Evolutionary conservation across 2,888 invertebrate species (phyloP).

Genomic region (Drosophila paramelanica): DNA sequence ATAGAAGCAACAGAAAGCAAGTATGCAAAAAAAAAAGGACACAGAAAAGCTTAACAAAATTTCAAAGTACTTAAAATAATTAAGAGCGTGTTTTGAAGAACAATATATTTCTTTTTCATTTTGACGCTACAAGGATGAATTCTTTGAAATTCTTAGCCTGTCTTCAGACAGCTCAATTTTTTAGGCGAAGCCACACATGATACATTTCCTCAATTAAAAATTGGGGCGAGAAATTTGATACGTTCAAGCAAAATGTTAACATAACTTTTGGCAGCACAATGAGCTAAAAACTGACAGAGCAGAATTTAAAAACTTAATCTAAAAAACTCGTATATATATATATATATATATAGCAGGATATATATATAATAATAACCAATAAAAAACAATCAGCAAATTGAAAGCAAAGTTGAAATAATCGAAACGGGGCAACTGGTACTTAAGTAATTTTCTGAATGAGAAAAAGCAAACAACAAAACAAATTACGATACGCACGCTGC

Average conservation of each 20-base stretch:
- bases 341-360: too few relatives aligned
- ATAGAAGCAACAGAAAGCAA: background rate
- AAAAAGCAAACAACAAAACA: conserved; percentile 53
- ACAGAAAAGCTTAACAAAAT: background rate
- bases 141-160: conserved; percentile 7
- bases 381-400: conserved; percentile 73
- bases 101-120: background rate
- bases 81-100: conserved; percentile 4
- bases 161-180: background rate
- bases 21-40: background rate
- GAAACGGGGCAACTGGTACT: conserved; percentile 58
- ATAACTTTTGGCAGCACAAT: too few relatives aligned
- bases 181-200: background rate
- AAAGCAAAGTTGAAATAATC: conserved; percentile 70
- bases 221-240: background rate
- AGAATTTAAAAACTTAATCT: background rate
- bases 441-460: conserved; percentile 55
- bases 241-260: background rate
- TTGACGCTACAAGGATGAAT: background rate
- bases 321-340: too few relatives aligned
- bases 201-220: conserved; percentile 4
- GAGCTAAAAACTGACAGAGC: background rate
- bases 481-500: conserved; percentile 74
- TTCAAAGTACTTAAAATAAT: conserved; percentile 35
- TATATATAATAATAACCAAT: conserved; percentile 23